These are phyloP conservation scores for Fulmarus glacialis DNA, from an alignment of 2,113 vertebrate species.

Conservation along the genomic window DNA sequence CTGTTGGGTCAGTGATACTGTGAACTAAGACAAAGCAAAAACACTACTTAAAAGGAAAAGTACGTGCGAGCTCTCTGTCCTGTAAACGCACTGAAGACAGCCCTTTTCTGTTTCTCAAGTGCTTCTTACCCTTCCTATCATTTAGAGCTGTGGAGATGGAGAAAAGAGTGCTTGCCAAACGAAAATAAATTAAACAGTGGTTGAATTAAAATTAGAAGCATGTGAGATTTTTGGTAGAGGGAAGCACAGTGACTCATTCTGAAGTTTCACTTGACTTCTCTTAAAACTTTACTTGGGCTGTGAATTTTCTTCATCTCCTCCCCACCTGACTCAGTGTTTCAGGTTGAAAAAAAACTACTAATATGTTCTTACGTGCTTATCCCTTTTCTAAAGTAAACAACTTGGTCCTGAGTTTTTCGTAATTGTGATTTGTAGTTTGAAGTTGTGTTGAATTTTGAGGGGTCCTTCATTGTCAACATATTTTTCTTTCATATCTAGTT, in stretches of 20 bases:
- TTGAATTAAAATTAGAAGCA: background rate
- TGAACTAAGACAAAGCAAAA: background rate
- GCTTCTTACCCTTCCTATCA: background rate
- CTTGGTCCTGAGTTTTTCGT: background rate
- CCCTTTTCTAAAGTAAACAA: background rate
- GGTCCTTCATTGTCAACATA: background rate
- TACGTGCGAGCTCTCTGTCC: background rate
- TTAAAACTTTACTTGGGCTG: background rate
- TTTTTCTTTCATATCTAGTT: slow-evolving; percentile 75
- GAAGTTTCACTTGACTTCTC: background rate
- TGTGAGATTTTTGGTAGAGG: background rate
- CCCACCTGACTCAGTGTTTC: background rate
- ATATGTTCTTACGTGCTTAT: background rate
- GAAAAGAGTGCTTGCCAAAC: background rate
- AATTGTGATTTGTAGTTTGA: background rate
- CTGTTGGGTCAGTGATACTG: background rate
- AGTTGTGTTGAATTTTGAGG: background rate
- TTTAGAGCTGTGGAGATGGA: background rate
- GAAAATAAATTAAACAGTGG: background rate
- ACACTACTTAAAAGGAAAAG: background rate
- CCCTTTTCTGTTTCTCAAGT: background rate
- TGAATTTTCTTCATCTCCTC: background rate
- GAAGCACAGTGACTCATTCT: background rate
- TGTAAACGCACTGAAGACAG: background rate
- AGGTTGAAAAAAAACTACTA: background rate